Evolutionary conservation across 2,797 vertebrate genomes (phyloP).

Genomic region (Myripristis murdjan): DNA sequence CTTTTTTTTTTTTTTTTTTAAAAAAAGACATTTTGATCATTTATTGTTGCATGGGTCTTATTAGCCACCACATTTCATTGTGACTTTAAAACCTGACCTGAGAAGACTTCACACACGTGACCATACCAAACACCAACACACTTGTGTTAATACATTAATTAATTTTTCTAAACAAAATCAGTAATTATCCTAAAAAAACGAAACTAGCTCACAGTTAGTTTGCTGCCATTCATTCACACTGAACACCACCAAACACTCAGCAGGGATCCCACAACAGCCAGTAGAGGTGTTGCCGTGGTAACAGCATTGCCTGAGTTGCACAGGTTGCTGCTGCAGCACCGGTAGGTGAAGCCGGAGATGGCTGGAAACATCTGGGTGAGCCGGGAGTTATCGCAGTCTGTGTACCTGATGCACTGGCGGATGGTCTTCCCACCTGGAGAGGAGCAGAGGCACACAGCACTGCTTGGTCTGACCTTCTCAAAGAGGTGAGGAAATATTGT

Average conservation of each 20-base stretch:
- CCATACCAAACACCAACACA: neutral
- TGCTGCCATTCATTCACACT: conserved; percentile 8
- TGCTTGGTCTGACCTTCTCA: no score
- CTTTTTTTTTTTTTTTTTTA: no score
- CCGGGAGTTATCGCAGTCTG: conserved; percentile 85
- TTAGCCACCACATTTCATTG: no score
- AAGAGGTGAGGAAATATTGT: no score
- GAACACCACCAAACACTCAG: conserved; percentile 64
- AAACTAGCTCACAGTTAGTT: neutral
- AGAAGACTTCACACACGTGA: neutral
- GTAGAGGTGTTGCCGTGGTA: conserved; percentile 11
- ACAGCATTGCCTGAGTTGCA: conserved; percentile 76
- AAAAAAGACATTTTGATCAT: no score
- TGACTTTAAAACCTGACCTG: conserved; percentile 9
- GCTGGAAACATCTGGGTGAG: conserved; percentile 84
- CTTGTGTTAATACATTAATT: conserved; percentile 39
- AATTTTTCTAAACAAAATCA: conserved; percentile 5
- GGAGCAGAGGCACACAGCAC: neutral
- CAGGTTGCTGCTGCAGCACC: conserved; percentile 86
- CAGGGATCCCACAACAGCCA: conserved; percentile 65
- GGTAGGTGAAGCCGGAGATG: conserved; percentile 78
- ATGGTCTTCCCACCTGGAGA: conserved; percentile 84
- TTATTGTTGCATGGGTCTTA: no score
- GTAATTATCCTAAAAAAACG: neutral
- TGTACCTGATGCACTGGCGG: conserved; percentile 86